Base-by-base conservation (phyloP, 2,888 invertebrate species). In the Chaitophorus viminalis region DNA sequence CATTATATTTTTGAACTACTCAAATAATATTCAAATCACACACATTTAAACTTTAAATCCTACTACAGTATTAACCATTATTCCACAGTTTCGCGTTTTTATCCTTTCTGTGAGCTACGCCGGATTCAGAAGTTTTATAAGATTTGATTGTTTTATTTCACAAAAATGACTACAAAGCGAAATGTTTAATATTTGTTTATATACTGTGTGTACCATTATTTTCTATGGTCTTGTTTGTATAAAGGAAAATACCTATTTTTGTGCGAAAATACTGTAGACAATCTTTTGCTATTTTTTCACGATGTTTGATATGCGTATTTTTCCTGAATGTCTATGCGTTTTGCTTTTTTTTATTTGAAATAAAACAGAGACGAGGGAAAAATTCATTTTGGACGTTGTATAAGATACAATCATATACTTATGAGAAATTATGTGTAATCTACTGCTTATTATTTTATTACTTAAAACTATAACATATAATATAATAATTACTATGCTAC, bases 221-320 rank as follows among this genome's bases (percentile, higher is more conserved):
- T 60, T 60, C 0, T 25, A 25, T 60, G 6, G 5, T 60, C 25
- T 60, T 60, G 25, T 25, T 25, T 46, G n/a, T 29, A 39, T 46
- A 46, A 76, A n/a, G n/a, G n/a, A 76, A n/a, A 46, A 76, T 29
- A 46, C 46, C 46, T 14, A 46, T 46, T 76, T 29, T 76, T n/a
- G 17, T 46, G n/a, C 75, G 1, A 25, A 3, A 39, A n/a, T 39
- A 29, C 29, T 46, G 25, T n/a, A 9, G 46, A 39, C 9, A 39
- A 75, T 70, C n/a, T 76, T 76, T 76, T n/a, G 3, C n/a, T 29
- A 46, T 76, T 76, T 76, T n/a, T 46, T 76, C 46, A 29, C n/a
- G n/a, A 76, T 75, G 25, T 39, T 25, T 74, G 9, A n/a, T n/a
- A 11, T 68, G 29, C 29, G n/a, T 25, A 68, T 68, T 68, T 70